Evolutionary conservation across 2,797 vertebrate species (phyloP).

Genomic region (Clamator glandarius): DNA sequence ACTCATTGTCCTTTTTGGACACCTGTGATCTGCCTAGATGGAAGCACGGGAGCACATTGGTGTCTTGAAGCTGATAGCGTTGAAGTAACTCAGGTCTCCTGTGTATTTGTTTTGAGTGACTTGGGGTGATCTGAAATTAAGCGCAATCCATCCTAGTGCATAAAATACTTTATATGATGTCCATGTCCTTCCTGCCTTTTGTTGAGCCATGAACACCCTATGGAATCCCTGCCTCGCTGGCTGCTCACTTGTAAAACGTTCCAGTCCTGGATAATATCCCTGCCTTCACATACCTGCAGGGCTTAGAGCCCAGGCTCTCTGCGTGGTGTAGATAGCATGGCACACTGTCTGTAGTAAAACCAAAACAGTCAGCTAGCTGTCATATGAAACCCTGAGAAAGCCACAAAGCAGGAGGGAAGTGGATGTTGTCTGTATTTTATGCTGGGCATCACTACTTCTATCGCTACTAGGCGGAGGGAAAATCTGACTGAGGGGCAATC

Average conservation of each 20-base stretch:
- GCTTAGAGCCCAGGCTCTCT: not conserved
- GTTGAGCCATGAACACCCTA: too few relatives aligned
- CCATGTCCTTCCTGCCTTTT: not conserved
- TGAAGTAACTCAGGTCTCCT: not conserved
- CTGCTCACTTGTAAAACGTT: not conserved
- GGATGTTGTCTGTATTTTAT: not conserved
- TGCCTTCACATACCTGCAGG: not conserved
- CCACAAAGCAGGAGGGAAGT: not conserved
- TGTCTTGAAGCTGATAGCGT: not conserved
- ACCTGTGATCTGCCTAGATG: accelerated
- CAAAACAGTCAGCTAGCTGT: not conserved
- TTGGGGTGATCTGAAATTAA: not conserved
- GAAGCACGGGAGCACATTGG: not conserved
- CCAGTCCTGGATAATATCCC: not conserved
- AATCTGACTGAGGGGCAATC: not conserved
- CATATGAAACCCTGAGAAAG: not conserved
- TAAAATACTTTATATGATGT: not conserved
- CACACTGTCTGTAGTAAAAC: not conserved
- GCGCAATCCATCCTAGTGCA: too few relatives aligned
- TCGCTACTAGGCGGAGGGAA: accelerated
- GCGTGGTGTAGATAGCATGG: too few relatives aligned
- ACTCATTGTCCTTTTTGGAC: accelerated
- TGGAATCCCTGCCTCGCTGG: not conserved
- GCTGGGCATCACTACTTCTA: not conserved
- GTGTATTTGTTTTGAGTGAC: accelerated